phyloP scores from a whole-genome alignment of 2,797 vertebrate species.

The Sternotherus odoratus region DNA sequence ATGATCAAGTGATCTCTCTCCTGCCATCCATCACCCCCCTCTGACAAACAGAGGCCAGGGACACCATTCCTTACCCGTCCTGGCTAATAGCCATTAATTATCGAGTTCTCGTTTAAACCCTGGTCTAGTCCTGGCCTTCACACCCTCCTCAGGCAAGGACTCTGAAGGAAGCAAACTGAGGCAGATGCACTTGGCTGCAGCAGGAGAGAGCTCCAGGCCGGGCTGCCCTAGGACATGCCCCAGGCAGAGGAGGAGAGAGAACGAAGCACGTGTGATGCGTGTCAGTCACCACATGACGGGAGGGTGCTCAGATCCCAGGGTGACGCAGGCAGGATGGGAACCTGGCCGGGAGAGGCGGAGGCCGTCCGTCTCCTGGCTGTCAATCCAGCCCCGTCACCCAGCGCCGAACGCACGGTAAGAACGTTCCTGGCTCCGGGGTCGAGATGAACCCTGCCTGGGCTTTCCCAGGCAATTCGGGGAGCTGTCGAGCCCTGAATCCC shows the following conservation, averaged over 20 bases:
- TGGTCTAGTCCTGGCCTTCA: too few relatives aligned
- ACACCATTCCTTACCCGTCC: too few relatives aligned
- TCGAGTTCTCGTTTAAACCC: too few relatives aligned
- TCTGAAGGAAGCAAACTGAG: not conserved
- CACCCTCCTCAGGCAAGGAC: too few relatives aligned
- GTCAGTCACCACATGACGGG: not conserved
- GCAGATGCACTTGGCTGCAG: not conserved
- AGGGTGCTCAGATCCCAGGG: not conserved
- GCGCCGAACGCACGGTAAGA: not conserved
- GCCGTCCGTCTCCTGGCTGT: not conserved
- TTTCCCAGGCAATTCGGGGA: not conserved
- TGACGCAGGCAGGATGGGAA: not conserved
- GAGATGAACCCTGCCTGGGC: not conserved
- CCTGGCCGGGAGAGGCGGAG: not conserved
- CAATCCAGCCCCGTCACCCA: too few relatives aligned
- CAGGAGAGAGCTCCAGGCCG: too few relatives aligned
- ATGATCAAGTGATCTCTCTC: too few relatives aligned
- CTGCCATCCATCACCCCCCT: too few relatives aligned
- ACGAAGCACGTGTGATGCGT: not conserved
- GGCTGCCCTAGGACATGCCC: not conserved
- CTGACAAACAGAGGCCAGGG: too few relatives aligned
- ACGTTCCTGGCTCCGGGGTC: not conserved
- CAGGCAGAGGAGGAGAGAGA: not conserved
- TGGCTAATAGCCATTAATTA: too few relatives aligned
- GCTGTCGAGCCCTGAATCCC: not conserved